A percentile compares a stretch with the other conserved stretches of the same genome.
These are phyloP conservation scores for Coelopa pilipes DNA, from an alignment of 2,888 invertebrate species.

Conservation along the genomic window DNA sequence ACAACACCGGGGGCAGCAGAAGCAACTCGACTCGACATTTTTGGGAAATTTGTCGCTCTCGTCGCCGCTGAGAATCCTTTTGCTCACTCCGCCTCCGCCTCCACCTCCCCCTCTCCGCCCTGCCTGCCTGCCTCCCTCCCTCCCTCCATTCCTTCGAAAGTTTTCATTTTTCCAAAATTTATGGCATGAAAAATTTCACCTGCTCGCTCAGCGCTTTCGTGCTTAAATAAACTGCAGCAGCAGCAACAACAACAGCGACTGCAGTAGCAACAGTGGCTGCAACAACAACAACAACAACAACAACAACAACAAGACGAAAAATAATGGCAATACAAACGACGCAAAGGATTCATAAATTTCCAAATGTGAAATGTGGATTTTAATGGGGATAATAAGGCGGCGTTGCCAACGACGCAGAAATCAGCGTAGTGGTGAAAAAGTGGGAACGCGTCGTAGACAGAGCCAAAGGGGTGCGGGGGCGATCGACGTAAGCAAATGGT, in stretches of 20 bases:
- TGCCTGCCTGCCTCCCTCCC: too few relatives aligned
- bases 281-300: constrained; percentile 18
- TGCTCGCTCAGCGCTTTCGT: constrained; percentile 47
- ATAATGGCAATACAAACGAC: constrained; percentile 36
- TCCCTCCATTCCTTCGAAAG: not conserved
- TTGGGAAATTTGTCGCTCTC: constrained; percentile 39
- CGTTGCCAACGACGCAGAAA: not conserved
- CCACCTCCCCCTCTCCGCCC: too few relatives aligned
- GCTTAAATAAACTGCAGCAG: constrained; percentile 46
- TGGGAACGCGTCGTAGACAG: not conserved
- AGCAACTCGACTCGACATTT: too few relatives aligned
- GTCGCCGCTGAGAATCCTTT: constrained; percentile 21
- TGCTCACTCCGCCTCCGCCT: not conserved
- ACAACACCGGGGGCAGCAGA: too few relatives aligned
- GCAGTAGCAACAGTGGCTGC: too few relatives aligned
- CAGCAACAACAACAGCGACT: not conserved
- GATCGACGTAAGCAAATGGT: too few relatives aligned
- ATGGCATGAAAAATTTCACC: constrained; percentile 55
- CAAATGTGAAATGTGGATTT: constrained; percentile 52
- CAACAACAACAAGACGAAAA: constrained; percentile 26
- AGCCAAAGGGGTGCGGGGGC: too few relatives aligned
- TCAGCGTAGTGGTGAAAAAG: not conserved
- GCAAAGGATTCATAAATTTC: constrained; percentile 52
- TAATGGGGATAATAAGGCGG: constrained; percentile 46
- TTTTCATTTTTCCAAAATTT: constrained; percentile 47